phyloP scores from a whole-genome alignment of 2,113 vertebrate genomes.

The Syrrhaptes paradoxus region DNA sequence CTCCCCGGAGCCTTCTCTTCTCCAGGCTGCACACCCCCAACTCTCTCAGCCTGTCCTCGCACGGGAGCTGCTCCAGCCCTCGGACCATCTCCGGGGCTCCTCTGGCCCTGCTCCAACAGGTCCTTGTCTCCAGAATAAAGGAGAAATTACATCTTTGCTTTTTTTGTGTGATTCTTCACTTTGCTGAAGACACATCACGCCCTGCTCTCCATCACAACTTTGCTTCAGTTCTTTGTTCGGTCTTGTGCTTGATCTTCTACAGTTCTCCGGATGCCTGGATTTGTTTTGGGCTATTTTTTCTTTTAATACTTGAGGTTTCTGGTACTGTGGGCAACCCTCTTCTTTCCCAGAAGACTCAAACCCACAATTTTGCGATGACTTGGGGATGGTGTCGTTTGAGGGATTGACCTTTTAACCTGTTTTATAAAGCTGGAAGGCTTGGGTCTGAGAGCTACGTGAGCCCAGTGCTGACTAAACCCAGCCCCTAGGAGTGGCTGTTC shows the following conservation, averaged over 20 bases:
- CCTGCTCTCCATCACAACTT: background rate
- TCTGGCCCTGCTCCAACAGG: too few relatives aligned
- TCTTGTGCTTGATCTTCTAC: background rate
- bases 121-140: background rate
- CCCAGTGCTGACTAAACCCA: background rate
- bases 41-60: too few relatives aligned
- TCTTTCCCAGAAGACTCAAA: background rate
- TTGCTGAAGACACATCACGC: background rate
- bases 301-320: background rate
- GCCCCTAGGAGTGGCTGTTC: background rate
- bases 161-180: background rate
- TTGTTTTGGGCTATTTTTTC: background rate
- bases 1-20: too few relatives aligned
- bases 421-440: background rate
- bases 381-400: accelerated
- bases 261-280: background rate
- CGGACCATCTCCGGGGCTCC: too few relatives aligned
- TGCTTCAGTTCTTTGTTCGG: background rate
- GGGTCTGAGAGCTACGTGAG: background rate
- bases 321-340: background rate
- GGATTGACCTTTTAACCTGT: background rate
- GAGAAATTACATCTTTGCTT: background rate
- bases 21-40: too few relatives aligned
- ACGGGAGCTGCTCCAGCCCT: too few relatives aligned
- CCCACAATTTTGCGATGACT: accelerated